Conservation (phyloP, 2,797 vertebrate genomes). For the Sebastes trivittatus region DNA sequence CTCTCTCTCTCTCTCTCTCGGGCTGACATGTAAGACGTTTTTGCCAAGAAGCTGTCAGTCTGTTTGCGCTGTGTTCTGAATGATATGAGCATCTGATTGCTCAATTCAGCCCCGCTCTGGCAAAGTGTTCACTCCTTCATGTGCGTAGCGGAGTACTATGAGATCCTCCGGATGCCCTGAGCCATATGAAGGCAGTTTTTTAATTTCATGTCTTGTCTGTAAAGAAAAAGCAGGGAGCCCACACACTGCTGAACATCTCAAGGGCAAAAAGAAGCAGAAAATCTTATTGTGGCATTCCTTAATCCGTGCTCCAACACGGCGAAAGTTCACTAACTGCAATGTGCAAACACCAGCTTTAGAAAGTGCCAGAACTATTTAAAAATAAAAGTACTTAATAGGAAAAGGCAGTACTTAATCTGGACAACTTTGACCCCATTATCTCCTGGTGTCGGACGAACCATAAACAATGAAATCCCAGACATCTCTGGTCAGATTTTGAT, state of each 20-base stretch:
- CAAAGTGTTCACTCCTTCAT: slow-evolving; percentile 17
- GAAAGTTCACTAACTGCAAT: slow-evolving; percentile 4
- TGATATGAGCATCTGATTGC: slow-evolving; percentile 56
- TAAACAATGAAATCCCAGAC: neutral
- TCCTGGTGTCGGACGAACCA: neutral
- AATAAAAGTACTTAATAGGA: neutral
- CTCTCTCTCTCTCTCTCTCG: neutral
- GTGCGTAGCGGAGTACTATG: neutral
- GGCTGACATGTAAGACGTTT: neutral
- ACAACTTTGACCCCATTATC: neutral
- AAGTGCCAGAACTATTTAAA: neutral
- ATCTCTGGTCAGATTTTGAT: neutral
- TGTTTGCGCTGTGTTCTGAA: slow-evolving; percentile 60
- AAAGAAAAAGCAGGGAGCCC: slow-evolving; percentile 9
- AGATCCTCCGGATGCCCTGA: slow-evolving; percentile 1
- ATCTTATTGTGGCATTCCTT: neutral
- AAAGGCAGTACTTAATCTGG: neutral
- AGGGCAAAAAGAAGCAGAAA: neutral
- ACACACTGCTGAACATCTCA: slow-evolving; percentile 2
- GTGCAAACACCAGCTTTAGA: neutral
- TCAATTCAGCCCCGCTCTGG: slow-evolving; percentile 40
- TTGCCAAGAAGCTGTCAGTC: slow-evolving; percentile 66
- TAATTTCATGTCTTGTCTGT: slow-evolving; percentile 38
- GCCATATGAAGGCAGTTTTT: neutral
- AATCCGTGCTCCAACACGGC: neutral